phyloP scores from a whole-genome alignment of 2,888 invertebrate species.

The Prosapia bicincta region DNA sequence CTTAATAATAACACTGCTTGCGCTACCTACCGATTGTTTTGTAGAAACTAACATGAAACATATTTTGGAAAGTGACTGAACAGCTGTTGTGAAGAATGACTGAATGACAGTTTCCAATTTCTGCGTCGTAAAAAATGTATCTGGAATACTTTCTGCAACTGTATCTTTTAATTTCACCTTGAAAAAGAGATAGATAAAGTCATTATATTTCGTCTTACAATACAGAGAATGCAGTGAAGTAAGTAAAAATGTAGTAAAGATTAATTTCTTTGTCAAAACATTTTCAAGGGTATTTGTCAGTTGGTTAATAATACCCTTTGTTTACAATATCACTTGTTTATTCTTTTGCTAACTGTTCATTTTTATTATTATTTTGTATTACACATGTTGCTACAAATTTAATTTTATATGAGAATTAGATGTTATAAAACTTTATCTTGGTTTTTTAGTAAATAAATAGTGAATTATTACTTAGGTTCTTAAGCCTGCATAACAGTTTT shows the following conservation, averaged over 20 bases:
- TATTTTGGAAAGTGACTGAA: conserved; percentile 6
- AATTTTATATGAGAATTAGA: no score
- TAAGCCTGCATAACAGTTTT: no score
- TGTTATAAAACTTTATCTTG: no score
- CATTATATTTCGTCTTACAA: neutral
- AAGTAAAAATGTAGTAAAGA: neutral
- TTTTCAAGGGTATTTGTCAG: neutral
- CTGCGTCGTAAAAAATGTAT: conserved; percentile 34
- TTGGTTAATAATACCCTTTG: neutral
- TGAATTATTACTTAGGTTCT: no score
- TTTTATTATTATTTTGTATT: no score
- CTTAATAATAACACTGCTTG: no score
- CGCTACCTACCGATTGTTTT: no score
- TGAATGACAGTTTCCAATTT: conserved; percentile 36
- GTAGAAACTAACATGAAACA: no score
- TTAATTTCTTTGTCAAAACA: neutral
- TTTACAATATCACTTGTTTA: neutral
- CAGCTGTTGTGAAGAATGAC: conserved; percentile 34
- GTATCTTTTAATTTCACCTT: neutral
- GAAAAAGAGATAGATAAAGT: neutral
- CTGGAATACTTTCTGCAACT: neutral
- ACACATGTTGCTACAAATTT: no score
- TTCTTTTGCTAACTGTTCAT: no score
- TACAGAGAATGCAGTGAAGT: neutral
- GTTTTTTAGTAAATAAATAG: no score